Percentiles rank a stretch among this genome's conserved stretches.
phyloP scores from a whole-genome alignment of 2,797 vertebrate genomes.

The Decapterus maruadsi region DNA sequence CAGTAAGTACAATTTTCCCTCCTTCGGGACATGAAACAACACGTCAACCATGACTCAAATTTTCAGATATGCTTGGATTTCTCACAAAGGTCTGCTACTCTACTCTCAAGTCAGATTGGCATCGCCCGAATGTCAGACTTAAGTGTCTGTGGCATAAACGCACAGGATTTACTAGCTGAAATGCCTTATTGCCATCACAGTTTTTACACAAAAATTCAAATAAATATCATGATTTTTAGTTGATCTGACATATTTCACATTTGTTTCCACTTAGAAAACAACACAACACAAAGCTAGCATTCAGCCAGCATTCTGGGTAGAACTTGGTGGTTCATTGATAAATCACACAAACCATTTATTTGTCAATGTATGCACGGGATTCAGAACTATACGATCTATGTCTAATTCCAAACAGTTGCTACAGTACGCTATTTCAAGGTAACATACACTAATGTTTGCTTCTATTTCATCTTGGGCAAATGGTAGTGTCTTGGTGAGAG shows the following conservation, averaged over 20 bases:
- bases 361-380: constrained; percentile 7
- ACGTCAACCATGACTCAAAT: constrained; percentile 41
- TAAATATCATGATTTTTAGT: background rate
- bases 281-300: constrained; percentile 19
- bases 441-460: background rate
- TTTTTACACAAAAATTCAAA: constrained; percentile 6
- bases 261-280: constrained; percentile 33
- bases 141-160: constrained; percentile 36
- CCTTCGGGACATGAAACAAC: constrained; percentile 57
- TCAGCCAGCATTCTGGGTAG: constrained; percentile 4
- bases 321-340: constrained; percentile 18
- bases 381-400: constrained; percentile 27
- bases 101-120: constrained; percentile 27
- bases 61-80: constrained; percentile 60
- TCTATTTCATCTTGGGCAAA: constrained; percentile 1
- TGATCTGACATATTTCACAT: constrained; percentile 14
- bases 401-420: background rate
- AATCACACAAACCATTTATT: constrained; percentile 11
- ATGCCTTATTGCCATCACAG: constrained; percentile 9
- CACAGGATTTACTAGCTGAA: constrained; percentile 16
- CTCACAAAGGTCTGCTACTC: constrained; percentile 47
- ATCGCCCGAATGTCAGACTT: constrained; percentile 38
- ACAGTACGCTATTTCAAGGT: too few relatives aligned
- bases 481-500: background rate
- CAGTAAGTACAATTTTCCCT: constrained; percentile 65